phyloP scores from a whole-genome alignment of 64 coral and sea anemone species.

The Trachythela sp. region DNA sequence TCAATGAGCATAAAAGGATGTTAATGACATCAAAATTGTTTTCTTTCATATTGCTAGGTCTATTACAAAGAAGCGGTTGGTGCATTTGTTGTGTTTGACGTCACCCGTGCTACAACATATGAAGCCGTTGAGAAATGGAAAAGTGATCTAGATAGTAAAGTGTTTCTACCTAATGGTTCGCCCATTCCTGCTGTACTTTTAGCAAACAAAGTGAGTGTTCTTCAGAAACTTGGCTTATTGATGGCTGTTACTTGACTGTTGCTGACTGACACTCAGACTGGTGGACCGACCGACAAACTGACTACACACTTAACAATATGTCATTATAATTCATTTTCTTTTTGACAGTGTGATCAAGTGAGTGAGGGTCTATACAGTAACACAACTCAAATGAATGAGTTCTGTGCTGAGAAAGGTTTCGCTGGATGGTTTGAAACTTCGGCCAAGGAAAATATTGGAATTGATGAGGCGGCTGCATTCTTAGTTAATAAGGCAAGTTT shows the following conservation, averaged over 20 bases:
- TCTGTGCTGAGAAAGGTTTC: conserved; percentile 89
- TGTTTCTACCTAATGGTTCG: conserved; percentile 75
- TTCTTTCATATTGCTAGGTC: no score
- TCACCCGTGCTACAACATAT: conserved; percentile 97
- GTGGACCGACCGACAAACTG: no score
- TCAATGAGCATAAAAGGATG: no score
- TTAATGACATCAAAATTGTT: no score
- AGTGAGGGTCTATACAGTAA: conserved; percentile 88
- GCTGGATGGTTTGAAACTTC: conserved; percentile 95
- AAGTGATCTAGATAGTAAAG: conserved; percentile 96
- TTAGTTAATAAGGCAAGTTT: conserved; percentile 77
- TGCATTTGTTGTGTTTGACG: conserved; percentile 96
- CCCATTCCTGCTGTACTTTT: conserved; percentile 87
- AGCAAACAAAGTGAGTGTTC: conserved; percentile 75
- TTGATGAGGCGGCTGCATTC: conserved; percentile 77
- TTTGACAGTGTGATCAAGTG: conserved; percentile 79
- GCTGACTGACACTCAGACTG: no score
- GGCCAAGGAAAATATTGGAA: conserved; percentile 88
- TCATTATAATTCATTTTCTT: neutral
- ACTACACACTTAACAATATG: neutral
- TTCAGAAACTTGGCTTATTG: neutral
- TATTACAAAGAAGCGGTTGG: conserved; percentile 99
- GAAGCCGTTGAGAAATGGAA: conserved; percentile 99
- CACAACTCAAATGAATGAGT: conserved; percentile 95
- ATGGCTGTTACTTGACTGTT: no score